Percentiles rank a stretch among this genome's conserved stretches.
Evolutionary conservation across 2,113 vertebrate genomes (phyloP).

Genomic region (Hiodon tergisus): DNA sequence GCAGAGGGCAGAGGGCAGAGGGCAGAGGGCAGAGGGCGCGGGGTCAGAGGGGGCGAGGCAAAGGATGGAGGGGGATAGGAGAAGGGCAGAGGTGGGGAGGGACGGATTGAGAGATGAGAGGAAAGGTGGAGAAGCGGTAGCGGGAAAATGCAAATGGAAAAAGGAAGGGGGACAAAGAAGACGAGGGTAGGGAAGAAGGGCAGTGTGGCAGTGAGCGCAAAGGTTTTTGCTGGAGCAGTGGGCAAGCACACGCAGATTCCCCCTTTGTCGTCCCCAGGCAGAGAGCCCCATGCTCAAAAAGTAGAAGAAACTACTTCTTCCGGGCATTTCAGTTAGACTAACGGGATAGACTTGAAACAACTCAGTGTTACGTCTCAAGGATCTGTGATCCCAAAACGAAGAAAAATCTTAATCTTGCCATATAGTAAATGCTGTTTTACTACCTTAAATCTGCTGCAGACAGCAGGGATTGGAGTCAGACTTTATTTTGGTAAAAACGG

Average conservation of each 20-base stretch:
- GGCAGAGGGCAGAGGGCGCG: conserved; percentile 9
- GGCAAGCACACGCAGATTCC: conserved; percentile 44
- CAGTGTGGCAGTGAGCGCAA: conserved; percentile 55
- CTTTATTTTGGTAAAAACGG: too few relatives aligned
- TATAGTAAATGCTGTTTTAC: neutral
- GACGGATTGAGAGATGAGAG: neutral
- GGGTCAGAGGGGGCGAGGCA: conserved; percentile 1
- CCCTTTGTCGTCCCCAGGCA: neutral
- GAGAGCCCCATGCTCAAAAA: neutral
- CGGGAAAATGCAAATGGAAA: neutral
- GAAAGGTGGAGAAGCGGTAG: neutral
- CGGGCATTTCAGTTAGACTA: too few relatives aligned
- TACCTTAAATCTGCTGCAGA: neutral
- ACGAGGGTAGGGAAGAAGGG: neutral
- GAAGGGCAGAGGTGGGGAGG: conserved; percentile 18
- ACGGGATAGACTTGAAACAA: neutral
- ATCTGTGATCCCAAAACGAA: neutral
- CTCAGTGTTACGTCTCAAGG: neutral
- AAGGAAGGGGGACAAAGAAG: neutral
- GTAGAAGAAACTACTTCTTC: neutral
- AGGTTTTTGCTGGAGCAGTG: conserved; percentile 48
- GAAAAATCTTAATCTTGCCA: neutral
- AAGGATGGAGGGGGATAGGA: too few relatives aligned
- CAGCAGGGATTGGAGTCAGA: neutral
- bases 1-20: conserved; percentile 30